phyloP scores from a whole-genome alignment of 2,797 vertebrate species.

The Antennarius maculatus region DNA sequence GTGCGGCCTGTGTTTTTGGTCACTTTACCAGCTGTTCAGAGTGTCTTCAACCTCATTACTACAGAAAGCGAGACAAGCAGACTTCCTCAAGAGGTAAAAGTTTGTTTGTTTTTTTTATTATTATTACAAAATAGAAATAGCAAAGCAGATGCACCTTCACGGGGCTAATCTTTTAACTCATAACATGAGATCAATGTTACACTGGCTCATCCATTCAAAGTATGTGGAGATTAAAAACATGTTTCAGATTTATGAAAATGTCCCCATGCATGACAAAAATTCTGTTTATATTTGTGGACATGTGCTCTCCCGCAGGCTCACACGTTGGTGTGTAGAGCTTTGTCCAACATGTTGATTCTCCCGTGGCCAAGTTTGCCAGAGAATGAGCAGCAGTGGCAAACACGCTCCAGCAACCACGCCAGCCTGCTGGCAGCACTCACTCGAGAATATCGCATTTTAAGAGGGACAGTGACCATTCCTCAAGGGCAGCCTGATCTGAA shows the following conservation, averaged over 20 bases:
- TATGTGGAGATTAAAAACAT: neutral
- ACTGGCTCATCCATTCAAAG: neutral
- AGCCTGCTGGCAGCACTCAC: constrained; percentile 91
- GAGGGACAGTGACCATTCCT: constrained; percentile 80
- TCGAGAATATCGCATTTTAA: constrained; percentile 88
- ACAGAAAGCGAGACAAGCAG: constrained; percentile 88
- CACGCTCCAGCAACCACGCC: constrained; percentile 91
- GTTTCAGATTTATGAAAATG: neutral
- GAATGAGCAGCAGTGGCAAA: constrained; percentile 94
- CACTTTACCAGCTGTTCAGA: constrained; percentile 92
- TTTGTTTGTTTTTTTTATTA: neutral
- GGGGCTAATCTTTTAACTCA: neutral
- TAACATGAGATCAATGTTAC: too few species aligned
- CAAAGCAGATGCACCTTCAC: neutral
- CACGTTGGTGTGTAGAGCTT: constrained; percentile 91
- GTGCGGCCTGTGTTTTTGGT: constrained; percentile 95
- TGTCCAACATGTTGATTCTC: constrained; percentile 94
- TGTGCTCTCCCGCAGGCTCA: constrained; percentile 83
- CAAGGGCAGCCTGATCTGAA: constrained; percentile 62
- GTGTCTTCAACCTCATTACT: constrained; percentile 94
- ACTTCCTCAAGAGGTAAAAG: constrained; percentile 89
- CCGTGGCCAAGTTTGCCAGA: constrained; percentile 95
- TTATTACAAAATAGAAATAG: neutral
- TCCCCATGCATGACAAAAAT: neutral
- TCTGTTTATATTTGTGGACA: constrained; percentile 4